These are phyloP conservation scores for Physella acuta DNA, from an alignment of 1,140 invertebrate species.

Conservation along the genomic window DNA sequence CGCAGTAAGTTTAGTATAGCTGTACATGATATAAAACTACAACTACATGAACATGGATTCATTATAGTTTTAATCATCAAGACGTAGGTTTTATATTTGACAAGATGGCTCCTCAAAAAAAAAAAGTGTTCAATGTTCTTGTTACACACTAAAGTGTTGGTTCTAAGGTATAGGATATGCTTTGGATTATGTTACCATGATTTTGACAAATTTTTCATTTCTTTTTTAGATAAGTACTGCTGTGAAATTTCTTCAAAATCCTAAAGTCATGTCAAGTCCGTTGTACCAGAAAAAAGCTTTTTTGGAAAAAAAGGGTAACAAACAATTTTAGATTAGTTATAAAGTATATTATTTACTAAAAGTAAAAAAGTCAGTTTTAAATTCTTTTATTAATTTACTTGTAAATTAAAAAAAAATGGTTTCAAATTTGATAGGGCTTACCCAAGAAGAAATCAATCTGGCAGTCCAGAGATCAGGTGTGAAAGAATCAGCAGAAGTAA, in stretches of 20 bases:
- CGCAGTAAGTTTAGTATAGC: no score
- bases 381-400: not conserved
- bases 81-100: no score
- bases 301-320: slow-evolving; percentile 73
- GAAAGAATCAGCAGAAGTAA: slow-evolving; percentile 1
- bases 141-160: not conserved
- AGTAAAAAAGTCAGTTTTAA: not conserved
- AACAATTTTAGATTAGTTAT: not conserved
- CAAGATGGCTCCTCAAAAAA: no score
- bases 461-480: slow-evolving; percentile 43
- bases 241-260: slow-evolving; percentile 82
- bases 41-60: no score
- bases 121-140: not conserved
- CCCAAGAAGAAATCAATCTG: slow-evolving; percentile 44
- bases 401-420: not conserved
- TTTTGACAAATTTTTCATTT: slow-evolving; percentile 5
- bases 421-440: slow-evolving; percentile 60
- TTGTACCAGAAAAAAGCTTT: slow-evolving; percentile 77
- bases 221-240: slow-evolving; percentile 74
- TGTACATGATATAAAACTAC: no score
- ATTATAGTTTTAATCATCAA: no score
- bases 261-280: slow-evolving; percentile 75
- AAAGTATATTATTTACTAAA: not conserved
- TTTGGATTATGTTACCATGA: not conserved
- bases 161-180: no score